A percentile compares a stretch with the other conserved stretches of the same genome.
Conservation (phyloP, 2,797 vertebrate genomes). For the Sebastolobus alascanus region DNA sequence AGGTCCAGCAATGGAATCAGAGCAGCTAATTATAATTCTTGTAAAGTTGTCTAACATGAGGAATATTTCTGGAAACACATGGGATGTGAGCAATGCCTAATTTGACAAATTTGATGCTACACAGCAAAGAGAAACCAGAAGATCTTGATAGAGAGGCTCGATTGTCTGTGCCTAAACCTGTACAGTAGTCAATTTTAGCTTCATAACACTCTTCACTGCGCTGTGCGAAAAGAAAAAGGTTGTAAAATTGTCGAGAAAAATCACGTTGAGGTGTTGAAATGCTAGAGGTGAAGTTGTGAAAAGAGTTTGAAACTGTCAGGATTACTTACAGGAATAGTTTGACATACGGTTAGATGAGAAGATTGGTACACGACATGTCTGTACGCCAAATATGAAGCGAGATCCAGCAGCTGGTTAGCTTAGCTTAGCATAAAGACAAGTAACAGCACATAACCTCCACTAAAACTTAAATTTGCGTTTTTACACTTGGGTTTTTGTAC, state of each 20-base stretch:
- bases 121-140: slow-evolving; percentile 1
- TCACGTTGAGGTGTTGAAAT: not conserved
- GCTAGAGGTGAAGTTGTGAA: not conserved
- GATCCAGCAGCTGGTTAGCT: too few relatives aligned
- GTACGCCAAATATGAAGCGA: too few relatives aligned
- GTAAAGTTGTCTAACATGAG: not conserved
- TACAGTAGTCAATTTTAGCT: not conserved
- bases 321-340: not conserved
- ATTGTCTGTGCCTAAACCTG: not conserved
- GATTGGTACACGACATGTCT: too few relatives aligned
- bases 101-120: slow-evolving; percentile 11
- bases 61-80: not conserved
- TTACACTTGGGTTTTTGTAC: too few relatives aligned
- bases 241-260: not conserved
- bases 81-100: slow-evolving; percentile 6
- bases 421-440: too few relatives aligned
- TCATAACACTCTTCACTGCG: not conserved
- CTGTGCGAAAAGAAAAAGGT: not conserved
- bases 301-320: not conserved
- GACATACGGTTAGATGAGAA: not conserved
- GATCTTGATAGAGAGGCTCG: not conserved
- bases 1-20: not conserved
- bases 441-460: too few relatives aligned
- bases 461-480: too few relatives aligned
- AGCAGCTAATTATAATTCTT: not conserved